Conservation (phyloP, 1,140 invertebrate genomes). For the Sitophilus oryzae region DNA sequence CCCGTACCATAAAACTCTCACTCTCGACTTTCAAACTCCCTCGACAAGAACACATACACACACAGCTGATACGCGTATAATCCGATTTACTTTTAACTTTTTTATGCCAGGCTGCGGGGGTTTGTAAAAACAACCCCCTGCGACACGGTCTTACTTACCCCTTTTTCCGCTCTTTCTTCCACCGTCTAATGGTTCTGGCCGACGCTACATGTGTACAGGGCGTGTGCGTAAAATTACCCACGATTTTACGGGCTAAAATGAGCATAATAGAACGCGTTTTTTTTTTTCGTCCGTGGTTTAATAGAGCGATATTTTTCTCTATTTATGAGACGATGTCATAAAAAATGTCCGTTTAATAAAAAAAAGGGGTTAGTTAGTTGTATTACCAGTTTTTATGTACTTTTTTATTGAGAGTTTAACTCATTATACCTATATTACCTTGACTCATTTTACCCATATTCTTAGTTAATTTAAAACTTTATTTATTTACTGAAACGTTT, state of each 20-base stretch:
- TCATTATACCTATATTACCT: no score
- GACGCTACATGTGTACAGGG: conserved; percentile 26
- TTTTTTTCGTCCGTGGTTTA: conserved; percentile 13
- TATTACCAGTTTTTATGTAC: no score
- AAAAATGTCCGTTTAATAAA: no score
- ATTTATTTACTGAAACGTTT: not conserved
- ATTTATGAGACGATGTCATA: no score
- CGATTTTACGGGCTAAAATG: conserved; percentile 24
- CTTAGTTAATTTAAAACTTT: not conserved
- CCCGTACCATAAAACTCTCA: not conserved
- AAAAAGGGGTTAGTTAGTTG: no score
- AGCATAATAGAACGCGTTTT: conserved; percentile 21
- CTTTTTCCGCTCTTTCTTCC: no score
- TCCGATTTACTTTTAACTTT: conserved; percentile 20
- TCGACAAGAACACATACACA: conserved; percentile 22
- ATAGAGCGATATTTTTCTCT: no score
- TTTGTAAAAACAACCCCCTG: conserved; percentile 27
- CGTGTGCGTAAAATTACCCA: conserved; percentile 26
- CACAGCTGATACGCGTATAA: conserved; percentile 21
- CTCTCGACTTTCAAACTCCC: conserved; percentile 12
- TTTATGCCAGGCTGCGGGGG: conserved; percentile 22
- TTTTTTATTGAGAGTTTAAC: no score
- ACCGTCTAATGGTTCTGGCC: conserved; percentile 18
- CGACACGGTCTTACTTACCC: conserved; percentile 22
- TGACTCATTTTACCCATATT: no score